Evolutionary conservation across 2,113 vertebrate species (phyloP).

Genomic region (Nothobranchius kuhntae): DNA sequence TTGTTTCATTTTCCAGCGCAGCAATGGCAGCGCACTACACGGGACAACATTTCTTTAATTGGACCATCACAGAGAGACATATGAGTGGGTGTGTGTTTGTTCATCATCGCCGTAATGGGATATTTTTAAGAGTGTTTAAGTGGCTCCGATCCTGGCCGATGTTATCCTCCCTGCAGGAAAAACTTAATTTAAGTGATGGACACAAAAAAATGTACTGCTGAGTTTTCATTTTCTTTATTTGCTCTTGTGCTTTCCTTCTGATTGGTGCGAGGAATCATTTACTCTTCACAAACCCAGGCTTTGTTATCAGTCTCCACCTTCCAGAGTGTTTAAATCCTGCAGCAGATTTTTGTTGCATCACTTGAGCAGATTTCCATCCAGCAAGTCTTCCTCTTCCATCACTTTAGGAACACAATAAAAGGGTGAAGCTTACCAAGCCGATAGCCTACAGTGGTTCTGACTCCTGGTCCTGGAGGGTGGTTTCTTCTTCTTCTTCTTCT

Average conservation of each 20-base stretch:
- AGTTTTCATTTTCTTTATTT: constrained; percentile 21
- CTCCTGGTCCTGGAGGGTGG: too few relatives aligned
- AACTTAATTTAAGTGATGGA: constrained; percentile 31
- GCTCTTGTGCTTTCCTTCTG: background rate
- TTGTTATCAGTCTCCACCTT: too few relatives aligned
- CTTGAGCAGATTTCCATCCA: too few relatives aligned
- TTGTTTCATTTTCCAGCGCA: constrained; percentile 43
- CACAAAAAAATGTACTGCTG: constrained; percentile 31
- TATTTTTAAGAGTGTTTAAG: constrained; percentile 49
- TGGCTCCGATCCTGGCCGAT: constrained; percentile 32
- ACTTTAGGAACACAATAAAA: too few relatives aligned
- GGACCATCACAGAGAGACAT: constrained; percentile 41
- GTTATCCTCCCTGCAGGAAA: constrained; percentile 26
- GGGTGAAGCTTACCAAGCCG: too few relatives aligned
- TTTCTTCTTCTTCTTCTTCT: too few relatives aligned
- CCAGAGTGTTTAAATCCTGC: too few relatives aligned
- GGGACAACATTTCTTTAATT: constrained; percentile 54
- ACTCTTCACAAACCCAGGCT: background rate
- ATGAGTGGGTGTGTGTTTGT: constrained; percentile 21
- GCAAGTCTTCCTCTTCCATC: too few relatives aligned
- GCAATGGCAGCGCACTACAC: constrained; percentile 24
- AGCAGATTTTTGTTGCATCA: too few relatives aligned
- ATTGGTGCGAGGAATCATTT: background rate
- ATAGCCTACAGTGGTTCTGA: too few relatives aligned
- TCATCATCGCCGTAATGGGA: constrained; percentile 42